Conservation (phyloP, 2,797 vertebrate genomes). For the Neosilurus hyrtlii region DNA sequence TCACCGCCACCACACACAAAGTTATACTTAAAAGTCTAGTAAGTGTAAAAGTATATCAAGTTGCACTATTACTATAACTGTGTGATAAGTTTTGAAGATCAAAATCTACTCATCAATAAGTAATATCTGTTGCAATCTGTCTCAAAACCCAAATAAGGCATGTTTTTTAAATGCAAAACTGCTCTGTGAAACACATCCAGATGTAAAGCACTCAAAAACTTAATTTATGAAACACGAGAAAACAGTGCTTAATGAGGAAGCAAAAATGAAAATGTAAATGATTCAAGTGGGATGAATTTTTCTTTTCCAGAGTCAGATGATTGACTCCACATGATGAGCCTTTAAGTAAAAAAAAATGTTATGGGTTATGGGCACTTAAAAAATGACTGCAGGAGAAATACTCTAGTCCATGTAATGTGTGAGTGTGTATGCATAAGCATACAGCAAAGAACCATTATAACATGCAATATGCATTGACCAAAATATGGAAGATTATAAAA, state of each 20-base stretch:
- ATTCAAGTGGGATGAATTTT: background rate
- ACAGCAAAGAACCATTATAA: background rate
- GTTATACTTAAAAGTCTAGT: background rate
- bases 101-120: background rate
- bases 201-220: background rate
- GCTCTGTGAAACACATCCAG: background rate
- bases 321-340: background rate
- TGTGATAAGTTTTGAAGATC: background rate
- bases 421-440: background rate
- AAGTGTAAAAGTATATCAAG: background rate
- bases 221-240: background rate
- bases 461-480: background rate
- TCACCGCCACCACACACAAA: background rate
- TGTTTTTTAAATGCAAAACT: conserved; percentile 1
- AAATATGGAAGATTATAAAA: background rate
- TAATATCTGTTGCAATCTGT: background rate
- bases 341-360: background rate
- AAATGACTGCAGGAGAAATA: background rate
- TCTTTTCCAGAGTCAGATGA: background rate
- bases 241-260: background rate
- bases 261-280: background rate
- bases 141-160: background rate
- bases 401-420: background rate
- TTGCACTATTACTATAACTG: background rate
- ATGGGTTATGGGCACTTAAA: too few species aligned